These are phyloP conservation scores for Sinocyclocheilus maitianheensis DNA, from an alignment of 2,113 vertebrate genomes.

Conservation along the genomic window DNA sequence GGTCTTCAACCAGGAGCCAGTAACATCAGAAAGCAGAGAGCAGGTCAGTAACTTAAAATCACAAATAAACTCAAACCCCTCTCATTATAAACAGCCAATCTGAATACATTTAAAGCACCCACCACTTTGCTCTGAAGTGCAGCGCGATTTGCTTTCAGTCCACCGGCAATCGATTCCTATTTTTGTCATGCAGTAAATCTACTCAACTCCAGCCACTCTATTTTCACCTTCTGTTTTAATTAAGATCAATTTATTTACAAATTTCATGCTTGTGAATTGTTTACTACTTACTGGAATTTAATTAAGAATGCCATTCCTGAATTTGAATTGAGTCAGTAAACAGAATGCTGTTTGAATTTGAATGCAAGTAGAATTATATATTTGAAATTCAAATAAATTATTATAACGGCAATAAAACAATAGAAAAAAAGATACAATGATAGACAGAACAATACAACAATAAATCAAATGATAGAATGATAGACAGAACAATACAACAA, in stretches of 20 bases:
- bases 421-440: neutral
- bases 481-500: neutral
- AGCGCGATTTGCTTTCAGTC: neutral
- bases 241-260: neutral
- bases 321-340: neutral
- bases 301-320: neutral
- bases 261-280: neutral
- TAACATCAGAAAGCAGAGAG: neutral
- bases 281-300: neutral
- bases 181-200: conserved; percentile 4
- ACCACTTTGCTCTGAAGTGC: neutral
- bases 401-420: neutral
- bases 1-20: neutral
- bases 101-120: neutral
- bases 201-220: neutral
- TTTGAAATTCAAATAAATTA: neutral
- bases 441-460: neutral
- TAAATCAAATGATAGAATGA: neutral
- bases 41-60: neutral
- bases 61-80: neutral
- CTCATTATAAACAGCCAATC: neutral
- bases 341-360: neutral
- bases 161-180: neutral
- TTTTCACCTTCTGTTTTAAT: neutral
- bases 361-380: neutral